Base-by-base conservation (phyloP, 2,113 vertebrate species). In the Sigmodon hispidus region DNA sequence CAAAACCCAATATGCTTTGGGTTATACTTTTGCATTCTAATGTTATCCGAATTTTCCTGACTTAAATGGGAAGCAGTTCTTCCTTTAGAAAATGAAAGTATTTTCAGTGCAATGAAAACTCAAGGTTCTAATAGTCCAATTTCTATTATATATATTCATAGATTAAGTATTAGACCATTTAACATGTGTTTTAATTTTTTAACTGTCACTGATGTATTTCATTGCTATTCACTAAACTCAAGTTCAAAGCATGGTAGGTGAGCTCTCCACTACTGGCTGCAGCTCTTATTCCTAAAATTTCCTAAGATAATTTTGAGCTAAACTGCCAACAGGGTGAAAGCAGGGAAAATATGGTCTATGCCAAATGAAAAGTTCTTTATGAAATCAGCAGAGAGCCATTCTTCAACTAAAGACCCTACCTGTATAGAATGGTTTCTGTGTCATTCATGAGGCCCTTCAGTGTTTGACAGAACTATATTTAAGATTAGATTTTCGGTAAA, bases 1-100 rank as follows among this genome's bases (percentile, higher is more conserved):
- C 26, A 95, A 95, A 96, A 57, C 11, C 57, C 59, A 80, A 43
- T 80, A 73, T 75, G 90, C 59, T 96, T 86, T 90, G 34, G 22
- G 48, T 96, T 93, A 87, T 94, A 76, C 48, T 95, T 95, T 96
- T 96, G 59, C 43, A 95, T 95, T 93, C 72, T 81, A 89, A 91
- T 91, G 67, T 16, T 89, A 63, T 88, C 26, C 90, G 86, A 94
- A 89, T 16, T 80, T 91, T 90, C 10, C 79, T 87, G 13, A 93
- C 17, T 87, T 89, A 40, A 22, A 11, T 69, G 31, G 24, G 86
- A 86, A 91, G 36, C 0, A 57, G 0, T n/a, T 91, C 34, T 94
- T 96, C 21, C 43, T 83, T 96, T 94, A 88, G 7, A 94, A 92
- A 94, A 93, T 88, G 84, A 89, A 86, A 89, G 34, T 13, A 59